Evolutionary conservation across 2,888 invertebrate species (phyloP), one percentile per base, ranked within the genome.

Genomic region (Sthenelais limicola): DNA sequence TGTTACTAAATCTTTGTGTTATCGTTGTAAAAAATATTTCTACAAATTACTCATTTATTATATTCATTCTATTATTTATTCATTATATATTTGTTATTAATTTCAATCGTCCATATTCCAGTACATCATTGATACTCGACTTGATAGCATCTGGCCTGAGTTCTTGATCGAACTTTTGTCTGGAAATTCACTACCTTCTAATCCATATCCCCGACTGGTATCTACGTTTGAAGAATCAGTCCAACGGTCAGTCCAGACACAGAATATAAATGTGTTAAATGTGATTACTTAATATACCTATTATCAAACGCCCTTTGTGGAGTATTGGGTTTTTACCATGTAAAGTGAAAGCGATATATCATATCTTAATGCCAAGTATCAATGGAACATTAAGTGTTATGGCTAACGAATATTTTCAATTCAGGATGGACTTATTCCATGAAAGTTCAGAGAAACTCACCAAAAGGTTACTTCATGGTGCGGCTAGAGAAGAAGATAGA

Each of bases 91-190:
- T 18, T 18, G 52, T 12, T 52, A 12, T 18, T 18, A 18, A 9
- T 9, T 28, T 56, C 72, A 32, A 33, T 21, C 3, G 30, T 43
- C 15, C 30, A 9, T 12, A 18, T 73, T 68, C 12, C 79, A 86
- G 85, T 86, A 85, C 67, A 76, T 85, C 75, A 56, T 82, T 26
- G 86, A 86, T 74, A 82, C 81, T n/a, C 84, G 83, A 49, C 75
- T 85, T 51, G 86, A 85, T 78, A 82, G 82, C 35, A 79, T 83
- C 47, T 86, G 85, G 85, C 74, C 80, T 56, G 74, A 78, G 12
- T 85, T 80, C 69, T 74, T 85, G 52, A 74, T 81, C 32, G 80
- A 81, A n/a, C 76, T 86, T 4, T 79, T 82, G 18, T 77, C 78
- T 4, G 79, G 77, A 18, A 77, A 75, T 21, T 70, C 79, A 21